phyloP scores from a whole-genome alignment of 2,797 vertebrate species.

The Euphonia xanthogaster region DNA sequence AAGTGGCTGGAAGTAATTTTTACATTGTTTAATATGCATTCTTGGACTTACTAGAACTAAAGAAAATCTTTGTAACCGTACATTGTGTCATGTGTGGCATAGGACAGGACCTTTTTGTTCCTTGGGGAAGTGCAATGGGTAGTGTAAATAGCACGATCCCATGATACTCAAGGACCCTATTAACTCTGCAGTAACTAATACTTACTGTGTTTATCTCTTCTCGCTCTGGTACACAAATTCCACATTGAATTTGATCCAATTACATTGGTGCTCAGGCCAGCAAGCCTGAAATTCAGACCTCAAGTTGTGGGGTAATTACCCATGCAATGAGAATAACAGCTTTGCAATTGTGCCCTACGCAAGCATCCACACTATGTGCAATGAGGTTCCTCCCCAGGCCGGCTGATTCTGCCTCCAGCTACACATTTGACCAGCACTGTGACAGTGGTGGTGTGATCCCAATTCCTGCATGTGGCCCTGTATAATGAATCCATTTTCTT shows the following conservation, averaged over 20 bases:
- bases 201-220: not conserved
- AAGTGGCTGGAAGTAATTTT: not conserved
- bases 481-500: not conserved
- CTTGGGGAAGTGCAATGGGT: not conserved
- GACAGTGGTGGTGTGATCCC: not conserved
- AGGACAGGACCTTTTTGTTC: not conserved
- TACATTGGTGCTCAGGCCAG: not conserved
- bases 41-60: not conserved
- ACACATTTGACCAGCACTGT: not conserved
- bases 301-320: constrained; percentile 4
- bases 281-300: not conserved
- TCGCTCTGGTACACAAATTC: not conserved
- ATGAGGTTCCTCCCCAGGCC: not conserved
- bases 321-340: not conserved
- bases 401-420: not conserved
- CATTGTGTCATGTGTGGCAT: not conserved
- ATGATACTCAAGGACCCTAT: not conserved
- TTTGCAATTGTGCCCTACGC: not conserved
- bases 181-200: constrained; percentile 7
- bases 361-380: not conserved
- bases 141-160: not conserved
- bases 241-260: not conserved
- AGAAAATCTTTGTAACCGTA: not conserved
- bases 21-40: not conserved
- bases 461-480: not conserved